Percentiles rank a stretch among this genome's conserved stretches.
Evolutionary conservation across 1,140 invertebrate species (phyloP).

Genomic region (Megalonaias nervosa): DNA sequence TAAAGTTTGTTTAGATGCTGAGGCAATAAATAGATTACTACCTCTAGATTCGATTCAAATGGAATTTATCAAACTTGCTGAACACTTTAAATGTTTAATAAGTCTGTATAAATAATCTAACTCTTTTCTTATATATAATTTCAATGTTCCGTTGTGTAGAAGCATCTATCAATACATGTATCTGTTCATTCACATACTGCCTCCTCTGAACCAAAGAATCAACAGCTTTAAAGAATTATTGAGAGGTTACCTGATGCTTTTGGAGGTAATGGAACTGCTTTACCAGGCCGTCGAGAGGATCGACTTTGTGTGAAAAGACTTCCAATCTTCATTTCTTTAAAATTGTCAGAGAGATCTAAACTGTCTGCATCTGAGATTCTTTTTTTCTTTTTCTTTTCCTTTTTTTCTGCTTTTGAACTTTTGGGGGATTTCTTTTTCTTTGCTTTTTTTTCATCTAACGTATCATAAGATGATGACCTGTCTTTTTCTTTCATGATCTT

Average conservation of each 20-base stretch:
- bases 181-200: no score
- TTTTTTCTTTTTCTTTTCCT: constrained; percentile 70
- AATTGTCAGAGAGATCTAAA: constrained; percentile 42
- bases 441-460: constrained; percentile 41
- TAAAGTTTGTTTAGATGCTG: no score
- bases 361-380: constrained; percentile 29
- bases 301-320: constrained; percentile 41
- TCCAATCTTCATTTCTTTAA: constrained; percentile 52
- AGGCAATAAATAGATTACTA: no score
- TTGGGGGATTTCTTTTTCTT: constrained; percentile 51
- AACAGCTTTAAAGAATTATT: no score
- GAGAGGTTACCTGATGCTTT: constrained; percentile 57
- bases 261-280: constrained; percentile 45
- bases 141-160: no score
- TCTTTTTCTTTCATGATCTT: constrained; percentile 41
- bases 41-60: no score
- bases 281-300: constrained; percentile 12
- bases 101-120: no score
- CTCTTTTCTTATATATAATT: no score
- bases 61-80: no score
- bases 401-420: constrained; percentile 79
- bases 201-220: no score
- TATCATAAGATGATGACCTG: constrained; percentile 47
- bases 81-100: no score
- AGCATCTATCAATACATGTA: no score